phyloP scores from a whole-genome alignment of 2,113 vertebrate genomes.

The Irena cyanogastra region DNA sequence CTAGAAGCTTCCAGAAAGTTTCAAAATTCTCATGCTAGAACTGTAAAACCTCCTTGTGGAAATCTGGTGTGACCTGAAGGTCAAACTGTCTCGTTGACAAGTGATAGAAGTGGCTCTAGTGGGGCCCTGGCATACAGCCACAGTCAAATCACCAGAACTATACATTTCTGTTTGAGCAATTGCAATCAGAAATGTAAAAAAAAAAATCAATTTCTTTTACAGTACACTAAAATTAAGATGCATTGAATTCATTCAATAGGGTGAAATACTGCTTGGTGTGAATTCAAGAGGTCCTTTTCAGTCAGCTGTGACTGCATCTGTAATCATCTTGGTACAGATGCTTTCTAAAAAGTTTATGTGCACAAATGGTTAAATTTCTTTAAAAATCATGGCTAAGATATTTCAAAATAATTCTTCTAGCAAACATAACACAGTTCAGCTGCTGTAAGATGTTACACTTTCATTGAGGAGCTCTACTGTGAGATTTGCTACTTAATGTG shows the following conservation, averaged over 20 bases:
- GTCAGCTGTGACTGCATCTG: neutral
- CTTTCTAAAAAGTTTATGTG: neutral
- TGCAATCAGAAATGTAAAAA: neutral
- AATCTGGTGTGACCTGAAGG: neutral
- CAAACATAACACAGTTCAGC: neutral
- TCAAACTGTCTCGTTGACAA: neutral
- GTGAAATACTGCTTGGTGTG: neutral
- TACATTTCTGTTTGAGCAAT: neutral
- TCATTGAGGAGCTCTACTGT: neutral
- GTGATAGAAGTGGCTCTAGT: neutral
- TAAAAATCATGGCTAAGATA: neutral
- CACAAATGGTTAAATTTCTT: neutral
- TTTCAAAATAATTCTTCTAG: neutral
- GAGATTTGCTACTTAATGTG: neutral
- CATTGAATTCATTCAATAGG: neutral
- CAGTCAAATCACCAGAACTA: too few species aligned
- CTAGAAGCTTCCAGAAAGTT: neutral
- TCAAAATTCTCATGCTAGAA: neutral
- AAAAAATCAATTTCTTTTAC: neutral
- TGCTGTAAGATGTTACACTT: neutral
- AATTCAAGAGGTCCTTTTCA: neutral
- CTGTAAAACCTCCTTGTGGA: neutral
- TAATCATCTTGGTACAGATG: neutral
- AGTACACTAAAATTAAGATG: neutral
- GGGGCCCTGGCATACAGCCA: neutral